Base-by-base conservation (phyloP, 2,797 vertebrate genomes). In the Tragopan temminckii region DNA sequence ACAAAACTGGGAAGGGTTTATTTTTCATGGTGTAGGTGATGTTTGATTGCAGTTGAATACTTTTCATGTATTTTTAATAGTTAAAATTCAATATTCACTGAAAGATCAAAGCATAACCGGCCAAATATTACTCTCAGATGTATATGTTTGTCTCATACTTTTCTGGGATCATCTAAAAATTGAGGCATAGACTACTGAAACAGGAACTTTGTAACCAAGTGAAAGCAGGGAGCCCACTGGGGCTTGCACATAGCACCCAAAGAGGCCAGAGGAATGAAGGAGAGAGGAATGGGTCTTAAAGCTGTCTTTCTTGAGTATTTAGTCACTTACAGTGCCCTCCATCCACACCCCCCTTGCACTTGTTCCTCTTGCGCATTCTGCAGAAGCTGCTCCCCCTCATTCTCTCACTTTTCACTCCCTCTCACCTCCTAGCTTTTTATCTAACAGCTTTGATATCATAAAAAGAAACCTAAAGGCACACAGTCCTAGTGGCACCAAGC, bases 61-160 rank as follows among this genome's bases (percentile, higher is more conserved):
- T 94, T 96, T 96, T 96, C 75, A 96, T 96, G 90, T 94, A 96
- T 97, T 96, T 96, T 96, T 95, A 94, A 95, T 93, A 66, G 90
- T 89, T 81, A 94, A 94, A 96, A 91, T 96, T 89, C 96, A 94
- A 97, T 96, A 96, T 92, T 94, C 94, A 90, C 90, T 87, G 86
- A 90, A 93, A 66, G 93, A 96, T 94, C 94, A 95, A 94, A 96
- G 93, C 70, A 88, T 71, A 85, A 94, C 76, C 89, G 93, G 62
- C 69, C 80, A 90, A 93, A 92, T 94, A 93, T 86, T 94, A 80
- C 88, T 95, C 84, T 95, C 94, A 92, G 93, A 91, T 91, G 75
- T 92, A 4, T 82, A 35, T 62, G 79, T 87, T 95, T 55, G 81
- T 74, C 74, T 93, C 14, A 1, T 62, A 50, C n/a, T 77, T 90